These are phyloP conservation scores for Hexactinellida sp. DNA, from an alignment of 37 sponge, comb jelly and placozoan genomes.

Conservation along the genomic window DNA sequence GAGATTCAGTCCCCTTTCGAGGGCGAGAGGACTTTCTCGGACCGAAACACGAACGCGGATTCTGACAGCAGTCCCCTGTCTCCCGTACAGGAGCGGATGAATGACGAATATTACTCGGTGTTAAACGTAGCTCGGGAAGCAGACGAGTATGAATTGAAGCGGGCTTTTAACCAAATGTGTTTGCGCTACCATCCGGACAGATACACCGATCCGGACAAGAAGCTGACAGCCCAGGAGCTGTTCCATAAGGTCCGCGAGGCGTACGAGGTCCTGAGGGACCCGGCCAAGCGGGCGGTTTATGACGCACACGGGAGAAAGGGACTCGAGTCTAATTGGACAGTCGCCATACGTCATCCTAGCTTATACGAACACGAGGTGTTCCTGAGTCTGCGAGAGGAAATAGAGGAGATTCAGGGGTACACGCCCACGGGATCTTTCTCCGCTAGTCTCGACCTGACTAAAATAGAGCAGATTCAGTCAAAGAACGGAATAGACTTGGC, in stretches of 20 bases:
- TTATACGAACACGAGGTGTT: not conserved
- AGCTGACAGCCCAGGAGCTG: conserved; percentile 53
- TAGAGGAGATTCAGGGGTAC: not conserved
- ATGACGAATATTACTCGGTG: conserved; percentile 55
- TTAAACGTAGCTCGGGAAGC: conserved; percentile 60
- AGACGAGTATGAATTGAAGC: conserved; percentile 53
- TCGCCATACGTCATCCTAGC: not conserved
- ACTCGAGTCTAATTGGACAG: conserved; percentile 25
- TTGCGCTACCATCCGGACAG: conserved; percentile 86
- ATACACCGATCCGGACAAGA: conserved; percentile 28
- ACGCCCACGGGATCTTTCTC: not conserved
- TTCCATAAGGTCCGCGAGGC: conserved; percentile 59
- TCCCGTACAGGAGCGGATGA: conserved; percentile 20
- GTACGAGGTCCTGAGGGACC: conserved; percentile 69
- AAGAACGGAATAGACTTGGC: not conserved
- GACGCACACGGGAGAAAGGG: conserved; percentile 73
- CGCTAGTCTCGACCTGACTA: not conserved
- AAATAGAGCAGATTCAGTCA: not conserved
- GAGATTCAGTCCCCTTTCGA: not conserved
- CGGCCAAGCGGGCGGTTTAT: conserved; percentile 62
- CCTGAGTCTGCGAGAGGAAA: not conserved
- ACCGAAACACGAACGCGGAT: not conserved
- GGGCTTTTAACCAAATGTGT: conserved; percentile 65
- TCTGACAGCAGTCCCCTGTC: not conserved
- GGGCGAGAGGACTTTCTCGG: not conserved